Conservation (phyloP, 2,113 vertebrate species). For the Pandion haliaetus region DNA sequence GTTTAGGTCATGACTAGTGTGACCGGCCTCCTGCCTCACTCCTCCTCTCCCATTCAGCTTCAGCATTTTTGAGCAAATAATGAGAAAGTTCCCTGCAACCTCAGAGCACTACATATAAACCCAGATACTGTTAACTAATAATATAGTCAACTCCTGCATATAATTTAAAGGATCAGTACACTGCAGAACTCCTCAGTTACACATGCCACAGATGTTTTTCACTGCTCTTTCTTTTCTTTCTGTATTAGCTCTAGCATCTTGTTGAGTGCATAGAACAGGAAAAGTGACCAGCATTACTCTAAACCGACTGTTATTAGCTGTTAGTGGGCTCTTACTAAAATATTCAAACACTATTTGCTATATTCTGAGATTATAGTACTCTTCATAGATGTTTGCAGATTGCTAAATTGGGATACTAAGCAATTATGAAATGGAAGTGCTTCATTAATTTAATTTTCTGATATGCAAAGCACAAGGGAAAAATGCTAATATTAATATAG, state of each 20-base stretch:
- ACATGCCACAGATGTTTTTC: neutral
- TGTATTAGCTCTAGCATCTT: neutral
- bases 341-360: neutral
- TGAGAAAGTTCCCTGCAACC: neutral
- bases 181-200: neutral
- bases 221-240: neutral
- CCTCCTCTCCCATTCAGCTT: neutral
- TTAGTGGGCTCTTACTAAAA: neutral
- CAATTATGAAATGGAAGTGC: neutral
- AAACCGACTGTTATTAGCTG: neutral
- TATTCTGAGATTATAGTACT: neutral
- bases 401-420: neutral
- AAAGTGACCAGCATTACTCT: neutral
- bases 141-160: neutral
- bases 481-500: neutral
- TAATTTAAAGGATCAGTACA: neutral
- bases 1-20: neutral
- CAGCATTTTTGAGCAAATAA: neutral
- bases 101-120: neutral
- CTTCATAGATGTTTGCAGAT: neutral
- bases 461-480: neutral
- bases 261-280: neutral
- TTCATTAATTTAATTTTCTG: slow-evolving; percentile 1
- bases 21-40: accelerated
- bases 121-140: neutral